Evolutionary conservation across 2,888 invertebrate species (phyloP), one percentile per base, ranked within the genome.

Genomic region (Amiota mariae): DNA sequence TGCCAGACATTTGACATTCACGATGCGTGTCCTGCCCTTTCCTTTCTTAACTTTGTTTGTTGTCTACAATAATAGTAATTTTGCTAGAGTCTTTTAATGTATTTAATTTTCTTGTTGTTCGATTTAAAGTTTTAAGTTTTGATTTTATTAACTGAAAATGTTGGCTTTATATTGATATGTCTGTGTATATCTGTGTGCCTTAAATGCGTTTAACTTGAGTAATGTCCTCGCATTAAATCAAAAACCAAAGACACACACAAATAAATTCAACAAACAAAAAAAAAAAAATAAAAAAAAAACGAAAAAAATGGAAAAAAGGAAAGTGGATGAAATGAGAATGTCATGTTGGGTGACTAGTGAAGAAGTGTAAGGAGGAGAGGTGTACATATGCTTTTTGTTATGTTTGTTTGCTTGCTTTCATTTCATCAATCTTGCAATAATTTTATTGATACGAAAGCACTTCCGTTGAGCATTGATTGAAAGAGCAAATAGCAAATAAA

Each of bases 401-500:
- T 24, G 56, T 70, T 66, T 66, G 47, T 66, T 18, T 15, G 61
- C 10, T 18, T 15, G 61, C 10, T n/a, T 12, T 46, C 61, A 64
- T 75, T 78, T 75, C 80, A 80, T 81, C 82, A 82, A 81, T 80
- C 81, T 79, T 76, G 74, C 77, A 82, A 81, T 81, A 84, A 79
- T 82, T 83, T 78, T 76, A 78, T 78, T 78, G 73, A 71, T 67
- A 72, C 72, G 75, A 75, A 78, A 75, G 73, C 77, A 76, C 68
- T 84, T 84, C 79, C 81, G 80, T 73, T 80, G 77, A 6, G 36
- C 36, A 73, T 78, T 81, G 83, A 83, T 83, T 83, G 85, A 82
- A 81, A 77, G 77, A 71, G 76, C 82, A 77, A 82, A 83, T 85
- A 84, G 82, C 84, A 82, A 81, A 84, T 84, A 81, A 83, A 24